phyloP scores from a whole-genome alignment of 2,888 invertebrate genomes.

The Hirtodrosophila cameraria region DNA sequence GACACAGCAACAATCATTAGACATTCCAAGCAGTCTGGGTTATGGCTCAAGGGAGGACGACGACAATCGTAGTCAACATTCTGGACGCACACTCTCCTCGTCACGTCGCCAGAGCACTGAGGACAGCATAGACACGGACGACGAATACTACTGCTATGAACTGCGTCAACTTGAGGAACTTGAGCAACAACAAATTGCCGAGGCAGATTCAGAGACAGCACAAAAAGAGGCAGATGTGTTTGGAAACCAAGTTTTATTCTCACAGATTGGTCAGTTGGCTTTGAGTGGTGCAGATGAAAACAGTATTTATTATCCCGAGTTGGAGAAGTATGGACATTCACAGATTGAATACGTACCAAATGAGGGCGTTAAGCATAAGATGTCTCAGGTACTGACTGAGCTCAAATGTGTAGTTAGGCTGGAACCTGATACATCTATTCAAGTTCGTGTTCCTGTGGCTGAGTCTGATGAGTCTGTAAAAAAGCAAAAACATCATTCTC shows the following conservation, averaged over 20 bases:
- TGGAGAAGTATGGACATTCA: background rate
- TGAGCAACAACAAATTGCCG: constrained; percentile 88
- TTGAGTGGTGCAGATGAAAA: constrained; percentile 85
- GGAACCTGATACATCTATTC: constrained; percentile 36
- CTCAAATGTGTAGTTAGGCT: constrained; percentile 88
- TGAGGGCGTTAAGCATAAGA: constrained; percentile 90
- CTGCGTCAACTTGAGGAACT: constrained; percentile 93
- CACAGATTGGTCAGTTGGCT: constrained; percentile 85
- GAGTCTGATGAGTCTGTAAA: constrained; percentile 1
- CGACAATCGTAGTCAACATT: constrained; percentile 93
- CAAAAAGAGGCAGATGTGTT: background rate
- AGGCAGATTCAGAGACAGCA: constrained; percentile 4
- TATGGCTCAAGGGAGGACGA: constrained; percentile 88
- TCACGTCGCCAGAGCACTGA: constrained; percentile 95
- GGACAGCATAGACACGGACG: constrained; percentile 96
- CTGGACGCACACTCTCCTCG: constrained; percentile 94
- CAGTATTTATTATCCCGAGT: constrained; percentile 1
- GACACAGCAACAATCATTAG: constrained; percentile 86
- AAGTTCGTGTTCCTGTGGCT: background rate
- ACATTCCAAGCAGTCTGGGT: constrained; percentile 86
- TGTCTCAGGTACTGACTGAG: constrained; percentile 92
- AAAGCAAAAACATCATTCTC: constrained; percentile 16
- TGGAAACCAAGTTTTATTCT: constrained; percentile 63
- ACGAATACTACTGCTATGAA: constrained; percentile 97
- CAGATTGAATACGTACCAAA: constrained; percentile 85